phyloP scores from a whole-genome alignment of 2,797 vertebrate species.

The Onychomys torridus region DNA sequence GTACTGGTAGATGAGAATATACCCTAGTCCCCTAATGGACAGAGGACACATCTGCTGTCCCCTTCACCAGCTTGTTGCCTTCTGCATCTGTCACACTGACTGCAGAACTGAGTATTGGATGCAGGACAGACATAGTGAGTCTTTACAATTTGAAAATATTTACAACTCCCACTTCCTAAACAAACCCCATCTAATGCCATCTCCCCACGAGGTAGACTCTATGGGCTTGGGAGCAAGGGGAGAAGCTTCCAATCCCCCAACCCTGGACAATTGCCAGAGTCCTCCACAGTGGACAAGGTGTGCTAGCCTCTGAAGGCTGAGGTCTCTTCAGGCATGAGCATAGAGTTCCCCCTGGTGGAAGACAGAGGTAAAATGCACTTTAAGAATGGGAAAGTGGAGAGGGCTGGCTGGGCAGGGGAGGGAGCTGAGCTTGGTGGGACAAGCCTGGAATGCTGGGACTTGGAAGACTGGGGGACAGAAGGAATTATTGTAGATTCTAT shows the following conservation, averaged over 20 bases:
- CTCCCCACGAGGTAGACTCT: not conserved
- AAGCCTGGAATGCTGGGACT: not conserved
- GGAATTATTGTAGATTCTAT: too few relatives aligned
- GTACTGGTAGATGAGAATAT: not conserved
- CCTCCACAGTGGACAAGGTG: not conserved
- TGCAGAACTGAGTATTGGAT: not conserved
- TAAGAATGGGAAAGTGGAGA: not conserved
- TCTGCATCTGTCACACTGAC: not conserved
- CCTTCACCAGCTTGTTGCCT: not conserved
- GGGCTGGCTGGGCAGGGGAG: not conserved
- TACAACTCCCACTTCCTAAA: not conserved
- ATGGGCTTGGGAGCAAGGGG: not conserved
- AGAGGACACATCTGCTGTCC: not conserved
- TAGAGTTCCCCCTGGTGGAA: not conserved
- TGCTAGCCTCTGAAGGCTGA: too few relatives aligned
- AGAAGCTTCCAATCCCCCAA: not conserved
- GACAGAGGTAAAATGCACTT: not conserved
- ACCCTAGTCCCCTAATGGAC: too few relatives aligned
- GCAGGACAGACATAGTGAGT: not conserved
- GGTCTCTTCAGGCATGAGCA: not conserved
- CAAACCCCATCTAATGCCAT: not conserved
- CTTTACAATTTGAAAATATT: too few relatives aligned
- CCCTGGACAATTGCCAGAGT: not conserved
- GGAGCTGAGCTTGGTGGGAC: not conserved
- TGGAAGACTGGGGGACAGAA: not conserved